These are phyloP conservation scores for Eupleurogrammus muticus DNA, from an alignment of 2,797 vertebrate genomes.

Conservation along the genomic window DNA sequence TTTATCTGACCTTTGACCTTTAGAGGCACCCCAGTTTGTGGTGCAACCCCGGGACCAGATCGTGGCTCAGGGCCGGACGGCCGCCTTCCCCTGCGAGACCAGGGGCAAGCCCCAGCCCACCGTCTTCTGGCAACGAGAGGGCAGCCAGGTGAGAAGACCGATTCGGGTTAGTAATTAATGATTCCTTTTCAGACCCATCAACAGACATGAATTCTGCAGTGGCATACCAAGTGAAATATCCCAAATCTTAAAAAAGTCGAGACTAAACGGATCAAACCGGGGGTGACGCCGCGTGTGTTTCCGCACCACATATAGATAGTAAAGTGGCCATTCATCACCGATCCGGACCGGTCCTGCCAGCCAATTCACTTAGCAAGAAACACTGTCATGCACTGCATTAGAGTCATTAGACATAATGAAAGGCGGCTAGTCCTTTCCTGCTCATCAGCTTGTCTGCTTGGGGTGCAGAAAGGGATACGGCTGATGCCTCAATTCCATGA, in stretches of 20 bases:
- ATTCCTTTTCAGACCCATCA: background rate
- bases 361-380: slow-evolving; percentile 89
- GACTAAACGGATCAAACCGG: slow-evolving; percentile 53
- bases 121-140: slow-evolving; percentile 99
- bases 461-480: slow-evolving; percentile 70
- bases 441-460: slow-evolving; percentile 83
- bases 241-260: slow-evolving; percentile 32
- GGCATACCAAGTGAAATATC: slow-evolving; percentile 15
- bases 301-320: slow-evolving; percentile 88
- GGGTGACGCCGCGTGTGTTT: slow-evolving; percentile 54
- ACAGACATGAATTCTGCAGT: slow-evolving; percentile 10
- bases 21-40: slow-evolving; percentile 97
- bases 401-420: slow-evolving; percentile 95
- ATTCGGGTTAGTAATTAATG: background rate
- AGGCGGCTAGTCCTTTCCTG: slow-evolving; percentile 92
- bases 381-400: slow-evolving; percentile 93
- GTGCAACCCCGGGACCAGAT: slow-evolving; percentile 97
- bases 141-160: slow-evolving; percentile 91
- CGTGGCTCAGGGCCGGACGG: slow-evolving; percentile 93
- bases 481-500: slow-evolving; percentile 85
- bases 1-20: slow-evolving; percentile 70
- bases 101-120: slow-evolving; percentile 98
- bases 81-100: slow-evolving; percentile 97
- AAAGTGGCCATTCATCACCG: slow-evolving; percentile 93
- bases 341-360: slow-evolving; percentile 84